Evolutionary conservation across 2,113 vertebrate species (phyloP).

Genomic region (Raja brachyura): DNA sequence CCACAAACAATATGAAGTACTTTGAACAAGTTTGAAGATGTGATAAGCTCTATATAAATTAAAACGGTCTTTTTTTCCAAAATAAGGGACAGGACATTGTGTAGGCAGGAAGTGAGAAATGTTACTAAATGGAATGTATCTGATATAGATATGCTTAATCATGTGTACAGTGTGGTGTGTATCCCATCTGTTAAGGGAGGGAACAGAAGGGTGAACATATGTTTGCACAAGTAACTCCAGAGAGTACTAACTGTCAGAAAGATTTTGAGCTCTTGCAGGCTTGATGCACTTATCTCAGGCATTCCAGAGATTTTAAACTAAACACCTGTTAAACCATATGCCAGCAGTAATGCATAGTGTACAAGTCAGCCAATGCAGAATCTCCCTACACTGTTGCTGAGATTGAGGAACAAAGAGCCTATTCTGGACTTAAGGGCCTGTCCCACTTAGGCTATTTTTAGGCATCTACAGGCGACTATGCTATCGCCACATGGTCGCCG

Average conservation of each 20-base stretch:
- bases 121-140: neutral
- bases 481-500: too few relatives aligned
- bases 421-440: neutral
- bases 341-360: too few relatives aligned
- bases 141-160: too few relatives aligned
- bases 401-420: neutral
- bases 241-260: neutral
- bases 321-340: neutral
- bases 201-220: neutral
- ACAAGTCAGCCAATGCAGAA: neutral
- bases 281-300: neutral
- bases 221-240: neutral
- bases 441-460: too few relatives aligned
- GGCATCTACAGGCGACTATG: too few relatives aligned
- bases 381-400: neutral
- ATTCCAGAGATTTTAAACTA: neutral
- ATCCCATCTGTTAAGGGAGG: too few relatives aligned
- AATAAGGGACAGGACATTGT: too few relatives aligned
- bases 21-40: neutral
- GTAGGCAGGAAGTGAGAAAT: neutral
- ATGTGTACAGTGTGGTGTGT: too few relatives aligned
- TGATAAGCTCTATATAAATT: neutral
- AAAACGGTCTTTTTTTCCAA: neutral
- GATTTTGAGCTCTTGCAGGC: neutral
- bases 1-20: neutral